Conservation (phyloP, 2,113 vertebrate species). For the Stigmatopora nigra region DNA sequence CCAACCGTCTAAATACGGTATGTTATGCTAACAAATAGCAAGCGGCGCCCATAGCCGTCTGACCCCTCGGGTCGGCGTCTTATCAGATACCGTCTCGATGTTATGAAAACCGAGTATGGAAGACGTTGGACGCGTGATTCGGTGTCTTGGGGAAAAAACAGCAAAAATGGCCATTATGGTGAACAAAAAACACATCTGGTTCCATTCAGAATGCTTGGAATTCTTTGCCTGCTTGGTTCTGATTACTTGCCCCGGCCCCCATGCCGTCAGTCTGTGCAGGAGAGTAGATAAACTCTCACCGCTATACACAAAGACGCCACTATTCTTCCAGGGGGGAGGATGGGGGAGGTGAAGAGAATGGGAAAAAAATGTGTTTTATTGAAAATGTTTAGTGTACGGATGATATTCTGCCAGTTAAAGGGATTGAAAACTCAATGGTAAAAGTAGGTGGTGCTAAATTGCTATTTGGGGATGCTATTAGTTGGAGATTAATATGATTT, state of each 20-base stretch:
- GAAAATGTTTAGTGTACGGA: background rate
- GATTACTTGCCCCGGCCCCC: constrained; percentile 50
- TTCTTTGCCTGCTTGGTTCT: constrained; percentile 55
- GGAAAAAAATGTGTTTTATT: background rate
- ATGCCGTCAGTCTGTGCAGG: constrained; percentile 34
- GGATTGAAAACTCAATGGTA: background rate
- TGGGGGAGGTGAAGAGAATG: constrained; percentile 12
- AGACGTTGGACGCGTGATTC: constrained; percentile 7
- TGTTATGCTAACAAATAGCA: constrained; percentile 39
- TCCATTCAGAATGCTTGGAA: constrained; percentile 59
- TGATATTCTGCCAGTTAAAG: background rate
- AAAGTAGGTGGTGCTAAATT: background rate
- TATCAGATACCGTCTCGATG: constrained; percentile 32
- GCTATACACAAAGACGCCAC: constrained; percentile 41
- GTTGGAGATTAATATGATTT: too few species aligned
- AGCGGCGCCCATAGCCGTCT: constrained; percentile 18
- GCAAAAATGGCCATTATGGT: constrained; percentile 11
- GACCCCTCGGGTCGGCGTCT: constrained; percentile 14
- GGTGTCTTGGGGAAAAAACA: constrained; percentile 9
- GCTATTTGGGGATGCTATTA: background rate
- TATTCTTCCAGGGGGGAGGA: constrained; percentile 37
- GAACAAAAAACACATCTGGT: constrained; percentile 55
- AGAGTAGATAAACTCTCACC: constrained; percentile 40
- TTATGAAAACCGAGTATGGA: constrained; percentile 26
- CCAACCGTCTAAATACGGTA: background rate